phyloP scores from a whole-genome alignment of 1,140 invertebrate genomes.

The Zaprionus ghesquierei region DNA sequence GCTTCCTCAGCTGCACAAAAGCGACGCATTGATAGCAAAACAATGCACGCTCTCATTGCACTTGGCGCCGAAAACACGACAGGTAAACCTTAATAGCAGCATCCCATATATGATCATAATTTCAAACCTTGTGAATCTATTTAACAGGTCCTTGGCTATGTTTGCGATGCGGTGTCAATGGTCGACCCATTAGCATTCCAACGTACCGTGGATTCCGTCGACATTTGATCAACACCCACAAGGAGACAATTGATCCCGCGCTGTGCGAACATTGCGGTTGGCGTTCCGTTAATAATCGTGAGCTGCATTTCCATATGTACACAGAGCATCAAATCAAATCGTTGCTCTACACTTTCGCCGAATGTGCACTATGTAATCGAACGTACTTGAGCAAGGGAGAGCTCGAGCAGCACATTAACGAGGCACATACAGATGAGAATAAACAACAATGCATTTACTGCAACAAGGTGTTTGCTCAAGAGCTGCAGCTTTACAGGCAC shows the following conservation, averaged over 20 bases:
- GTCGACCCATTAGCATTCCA: slow-evolving; percentile 87
- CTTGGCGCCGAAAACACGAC: slow-evolving; percentile 84
- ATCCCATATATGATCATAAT: neutral
- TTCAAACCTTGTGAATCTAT: neutral
- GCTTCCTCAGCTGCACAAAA: slow-evolving; percentile 71
- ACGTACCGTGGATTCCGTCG: slow-evolving; percentile 90
- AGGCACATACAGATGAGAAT: slow-evolving; percentile 82
- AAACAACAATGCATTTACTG: slow-evolving; percentile 88
- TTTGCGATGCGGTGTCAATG: slow-evolving; percentile 86
- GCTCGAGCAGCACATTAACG: slow-evolving; percentile 84
- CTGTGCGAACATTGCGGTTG: slow-evolving; percentile 94
- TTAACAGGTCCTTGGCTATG: slow-evolving; percentile 87
- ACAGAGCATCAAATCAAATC: slow-evolving; percentile 90
- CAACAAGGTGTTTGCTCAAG: slow-evolving; percentile 86
- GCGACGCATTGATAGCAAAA: slow-evolving; percentile 81
- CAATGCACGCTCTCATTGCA: slow-evolving; percentile 82
- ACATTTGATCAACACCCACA: slow-evolving; percentile 91
- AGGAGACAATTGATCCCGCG: slow-evolving; percentile 89
- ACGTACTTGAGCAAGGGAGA: slow-evolving; percentile 86
- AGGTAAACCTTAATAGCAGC: slow-evolving; percentile 43
- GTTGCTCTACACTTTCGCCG: slow-evolving; percentile 87
- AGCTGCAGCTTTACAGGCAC: slow-evolving; percentile 87
- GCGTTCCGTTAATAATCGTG: slow-evolving; percentile 89
- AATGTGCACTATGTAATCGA: slow-evolving; percentile 90
- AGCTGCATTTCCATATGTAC: slow-evolving; percentile 91